Conservation (phyloP, 2,797 vertebrate genomes). For the Arctocebus calabarensis region DNA sequence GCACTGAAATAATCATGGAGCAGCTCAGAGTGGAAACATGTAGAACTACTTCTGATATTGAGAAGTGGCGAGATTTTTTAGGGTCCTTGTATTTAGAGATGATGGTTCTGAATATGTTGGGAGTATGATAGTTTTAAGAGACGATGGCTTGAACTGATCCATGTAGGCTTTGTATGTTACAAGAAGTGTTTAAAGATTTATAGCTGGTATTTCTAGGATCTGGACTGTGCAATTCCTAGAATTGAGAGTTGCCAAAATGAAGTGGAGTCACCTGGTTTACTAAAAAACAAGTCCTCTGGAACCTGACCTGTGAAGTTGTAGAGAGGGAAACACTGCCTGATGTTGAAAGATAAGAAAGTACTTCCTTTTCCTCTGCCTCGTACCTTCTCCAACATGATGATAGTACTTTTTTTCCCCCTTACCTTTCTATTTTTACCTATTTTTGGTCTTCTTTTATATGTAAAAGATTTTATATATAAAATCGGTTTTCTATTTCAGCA, state of each 20-base stretch:
- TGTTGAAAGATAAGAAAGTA: background rate
- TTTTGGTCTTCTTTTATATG: background rate
- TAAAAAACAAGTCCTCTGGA: background rate
- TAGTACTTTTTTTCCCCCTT: background rate
- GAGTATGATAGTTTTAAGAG: constrained; percentile 31
- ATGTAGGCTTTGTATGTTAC: background rate
- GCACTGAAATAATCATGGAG: background rate
- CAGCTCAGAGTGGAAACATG: background rate
- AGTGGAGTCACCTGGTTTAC: constrained; percentile 36
- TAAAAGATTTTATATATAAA: background rate
- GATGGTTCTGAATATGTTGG: background rate
- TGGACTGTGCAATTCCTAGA: background rate
- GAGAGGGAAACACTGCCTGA: background rate
- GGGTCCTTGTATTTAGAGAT: background rate
- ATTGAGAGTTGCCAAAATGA: constrained; percentile 15
- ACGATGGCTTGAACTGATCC: background rate
- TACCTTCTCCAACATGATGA: background rate
- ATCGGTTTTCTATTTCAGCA: background rate
- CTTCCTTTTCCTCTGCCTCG: rapidly evolving
- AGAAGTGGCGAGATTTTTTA: background rate
- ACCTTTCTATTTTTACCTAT: background rate
- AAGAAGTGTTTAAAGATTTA: constrained; percentile 17
- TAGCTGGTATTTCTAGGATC: background rate
- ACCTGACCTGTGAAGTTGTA: background rate
- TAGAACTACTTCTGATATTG: background rate